These are phyloP conservation scores for Busseola fusca DNA, from an alignment of 2,888 invertebrate genomes.

Conservation along the genomic window DNA sequence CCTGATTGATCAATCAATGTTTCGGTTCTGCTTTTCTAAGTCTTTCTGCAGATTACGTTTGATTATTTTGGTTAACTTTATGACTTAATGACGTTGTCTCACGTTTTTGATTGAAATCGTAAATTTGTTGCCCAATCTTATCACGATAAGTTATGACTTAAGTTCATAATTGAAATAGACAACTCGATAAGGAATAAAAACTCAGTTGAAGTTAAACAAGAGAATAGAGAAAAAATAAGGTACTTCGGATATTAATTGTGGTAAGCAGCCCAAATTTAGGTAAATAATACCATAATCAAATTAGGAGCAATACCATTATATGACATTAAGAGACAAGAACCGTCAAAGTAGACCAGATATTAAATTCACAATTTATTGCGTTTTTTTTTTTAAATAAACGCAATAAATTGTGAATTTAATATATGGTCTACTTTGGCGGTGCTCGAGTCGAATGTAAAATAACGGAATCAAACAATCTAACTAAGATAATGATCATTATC, in stretches of 20 bases:
- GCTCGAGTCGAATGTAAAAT: constrained; percentile 34
- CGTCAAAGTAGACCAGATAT: too few relatives aligned
- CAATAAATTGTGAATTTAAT: not conserved
- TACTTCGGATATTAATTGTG: not conserved
- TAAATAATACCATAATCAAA: not conserved
- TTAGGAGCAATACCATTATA: not conserved
- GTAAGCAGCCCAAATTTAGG: not conserved
- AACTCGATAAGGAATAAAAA: not conserved
- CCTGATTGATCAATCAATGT: constrained; percentile 46
- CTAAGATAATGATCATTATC: constrained; percentile 42
- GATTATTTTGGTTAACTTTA: constrained; percentile 31
- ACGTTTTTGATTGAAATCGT: constrained; percentile 23
- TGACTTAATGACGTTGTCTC: constrained; percentile 37
- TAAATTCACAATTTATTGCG: too few relatives aligned
- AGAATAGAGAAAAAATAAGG: not conserved
- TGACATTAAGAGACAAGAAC: too few relatives aligned
- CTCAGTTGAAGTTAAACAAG: not conserved
- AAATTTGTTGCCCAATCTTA: constrained; percentile 13
- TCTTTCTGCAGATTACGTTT: constrained; percentile 37
- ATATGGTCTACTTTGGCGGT: not conserved
- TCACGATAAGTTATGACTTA: constrained; percentile 12
- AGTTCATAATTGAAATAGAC: not conserved
- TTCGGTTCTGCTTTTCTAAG: constrained; percentile 31
- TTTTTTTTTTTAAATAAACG: constrained; percentile 1
- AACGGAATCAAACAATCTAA: constrained; percentile 41